Evolutionary conservation across 2,888 invertebrate genomes (phyloP).

Genomic region (Xestia ashworthii): DNA sequence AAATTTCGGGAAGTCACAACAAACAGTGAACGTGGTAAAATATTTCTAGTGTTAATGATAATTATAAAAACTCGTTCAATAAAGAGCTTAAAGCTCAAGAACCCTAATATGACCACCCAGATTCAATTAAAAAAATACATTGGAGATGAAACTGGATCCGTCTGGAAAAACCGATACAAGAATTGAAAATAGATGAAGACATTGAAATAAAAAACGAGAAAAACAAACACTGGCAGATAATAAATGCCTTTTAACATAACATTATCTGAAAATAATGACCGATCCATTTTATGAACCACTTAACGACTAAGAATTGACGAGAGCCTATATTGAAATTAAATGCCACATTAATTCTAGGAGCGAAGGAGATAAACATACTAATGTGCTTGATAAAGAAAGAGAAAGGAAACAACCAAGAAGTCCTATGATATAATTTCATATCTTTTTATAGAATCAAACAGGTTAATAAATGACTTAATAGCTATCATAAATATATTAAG

Average conservation of each 20-base stretch:
- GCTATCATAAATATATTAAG: constrained; percentile 35
- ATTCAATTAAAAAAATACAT: background rate
- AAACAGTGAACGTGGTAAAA: no score
- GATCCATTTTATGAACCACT: constrained; percentile 80
- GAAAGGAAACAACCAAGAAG: constrained; percentile 32
- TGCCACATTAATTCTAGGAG: constrained; percentile 32
- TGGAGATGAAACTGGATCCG: background rate
- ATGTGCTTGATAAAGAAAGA: constrained; percentile 24
- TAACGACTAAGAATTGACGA: constrained; percentile 63
- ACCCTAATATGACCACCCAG: background rate
- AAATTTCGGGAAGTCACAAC: no score
- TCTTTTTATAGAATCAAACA: constrained; percentile 46
- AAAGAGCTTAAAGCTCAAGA: background rate
- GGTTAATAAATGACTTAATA: constrained; percentile 55
- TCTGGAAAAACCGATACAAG: background rate
- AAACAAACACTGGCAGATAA: constrained; percentile 32
- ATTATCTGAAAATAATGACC: constrained; percentile 78
- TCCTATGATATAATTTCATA: constrained; percentile 43
- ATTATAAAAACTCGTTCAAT: background rate
- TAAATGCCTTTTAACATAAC: constrained; percentile 71
- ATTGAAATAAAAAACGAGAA: constrained; percentile 19
- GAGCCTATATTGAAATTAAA: constrained; percentile 59
- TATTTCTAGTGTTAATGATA: no score
- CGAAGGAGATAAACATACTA: constrained; percentile 34
- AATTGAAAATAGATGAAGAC: constrained; percentile 11